A percentile compares a stretch with the other conserved stretches of the same genome.
These are phyloP conservation scores for Kradibia gibbosae DNA, from an alignment of 1,140 invertebrate genomes.

Conservation along the genomic window DNA sequence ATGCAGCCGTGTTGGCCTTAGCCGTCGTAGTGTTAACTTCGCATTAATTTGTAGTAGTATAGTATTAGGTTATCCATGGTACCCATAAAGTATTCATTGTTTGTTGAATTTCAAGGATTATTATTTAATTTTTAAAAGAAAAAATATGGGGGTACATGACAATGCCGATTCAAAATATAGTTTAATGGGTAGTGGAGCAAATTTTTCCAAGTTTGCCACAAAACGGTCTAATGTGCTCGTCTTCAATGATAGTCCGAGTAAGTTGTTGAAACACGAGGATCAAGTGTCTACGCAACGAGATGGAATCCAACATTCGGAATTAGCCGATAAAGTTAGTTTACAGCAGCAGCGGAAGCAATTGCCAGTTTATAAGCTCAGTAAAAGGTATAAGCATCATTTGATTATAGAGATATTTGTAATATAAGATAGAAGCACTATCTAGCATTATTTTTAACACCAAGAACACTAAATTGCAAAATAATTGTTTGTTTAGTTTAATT, in stretches of 20 bases:
- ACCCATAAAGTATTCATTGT: too few species aligned
- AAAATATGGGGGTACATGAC: conserved; percentile 66
- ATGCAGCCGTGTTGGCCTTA: too few species aligned
- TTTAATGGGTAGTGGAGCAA: conserved; percentile 58
- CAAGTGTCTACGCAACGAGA: neutral
- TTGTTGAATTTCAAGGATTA: neutral
- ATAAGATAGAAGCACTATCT: too few species aligned
- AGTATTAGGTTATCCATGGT: too few species aligned
- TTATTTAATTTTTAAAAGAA: neutral
- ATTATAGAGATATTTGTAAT: too few species aligned
- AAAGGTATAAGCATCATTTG: conserved; percentile 61
- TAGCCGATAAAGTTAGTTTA: conserved; percentile 62
- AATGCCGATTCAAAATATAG: conserved; percentile 65
- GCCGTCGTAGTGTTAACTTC: too few species aligned
- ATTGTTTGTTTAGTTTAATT: too few species aligned
- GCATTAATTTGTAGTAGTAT: too few species aligned
- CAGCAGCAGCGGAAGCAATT: conserved; percentile 73
- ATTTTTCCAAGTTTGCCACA: conserved; percentile 59
- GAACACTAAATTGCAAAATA: too few species aligned
- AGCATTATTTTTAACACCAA: too few species aligned
- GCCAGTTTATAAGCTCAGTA: conserved; percentile 71
- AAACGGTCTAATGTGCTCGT: conserved; percentile 61
- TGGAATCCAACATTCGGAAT: conserved; percentile 11
- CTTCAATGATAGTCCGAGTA: conserved; percentile 55
- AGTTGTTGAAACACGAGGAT: conserved; percentile 54